Evolutionary conservation across 2,113 vertebrate genomes (phyloP).

Genomic region (Actinemys pallida): DNA sequence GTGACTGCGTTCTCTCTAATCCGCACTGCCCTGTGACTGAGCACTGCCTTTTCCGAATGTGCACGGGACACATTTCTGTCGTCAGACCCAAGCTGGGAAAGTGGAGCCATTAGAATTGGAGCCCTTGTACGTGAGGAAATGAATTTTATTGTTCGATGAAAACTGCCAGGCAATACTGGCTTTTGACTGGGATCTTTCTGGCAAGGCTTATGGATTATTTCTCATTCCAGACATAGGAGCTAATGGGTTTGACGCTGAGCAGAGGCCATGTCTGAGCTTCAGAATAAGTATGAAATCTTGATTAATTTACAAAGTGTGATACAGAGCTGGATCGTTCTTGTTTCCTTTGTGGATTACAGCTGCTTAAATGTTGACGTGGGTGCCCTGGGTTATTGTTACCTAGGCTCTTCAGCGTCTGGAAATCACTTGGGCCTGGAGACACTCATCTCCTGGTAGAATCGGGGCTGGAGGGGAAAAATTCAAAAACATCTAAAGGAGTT

Average conservation of each 20-base stretch:
- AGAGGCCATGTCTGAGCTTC: too few species aligned
- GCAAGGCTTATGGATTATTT: background rate
- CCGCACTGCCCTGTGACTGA: background rate
- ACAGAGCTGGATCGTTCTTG: conserved; percentile 31
- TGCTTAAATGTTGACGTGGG: background rate
- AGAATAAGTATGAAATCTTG: too few species aligned
- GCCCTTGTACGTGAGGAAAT: background rate
- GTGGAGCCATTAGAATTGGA: too few species aligned
- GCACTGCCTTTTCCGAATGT: too few species aligned
- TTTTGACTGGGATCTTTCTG: background rate
- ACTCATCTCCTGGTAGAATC: too few species aligned
- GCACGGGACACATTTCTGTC: too few species aligned
- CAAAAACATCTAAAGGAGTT: too few species aligned
- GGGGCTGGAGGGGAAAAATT: too few species aligned
- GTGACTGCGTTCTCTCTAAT: background rate
- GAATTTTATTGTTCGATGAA: background rate
- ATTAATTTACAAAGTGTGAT: too few species aligned
- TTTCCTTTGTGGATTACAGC: conserved; percentile 64
- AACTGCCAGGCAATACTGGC: background rate
- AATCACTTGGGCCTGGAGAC: too few species aligned
- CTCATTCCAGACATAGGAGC: background rate
- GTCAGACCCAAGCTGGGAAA: too few species aligned
- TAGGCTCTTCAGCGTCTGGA: background rate
- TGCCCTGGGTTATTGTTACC: conserved; percentile 71
- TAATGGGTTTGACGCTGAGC: background rate